phyloP scores from a whole-genome alignment of 2,888 invertebrate genomes.

The Acleris cristana region DNA sequence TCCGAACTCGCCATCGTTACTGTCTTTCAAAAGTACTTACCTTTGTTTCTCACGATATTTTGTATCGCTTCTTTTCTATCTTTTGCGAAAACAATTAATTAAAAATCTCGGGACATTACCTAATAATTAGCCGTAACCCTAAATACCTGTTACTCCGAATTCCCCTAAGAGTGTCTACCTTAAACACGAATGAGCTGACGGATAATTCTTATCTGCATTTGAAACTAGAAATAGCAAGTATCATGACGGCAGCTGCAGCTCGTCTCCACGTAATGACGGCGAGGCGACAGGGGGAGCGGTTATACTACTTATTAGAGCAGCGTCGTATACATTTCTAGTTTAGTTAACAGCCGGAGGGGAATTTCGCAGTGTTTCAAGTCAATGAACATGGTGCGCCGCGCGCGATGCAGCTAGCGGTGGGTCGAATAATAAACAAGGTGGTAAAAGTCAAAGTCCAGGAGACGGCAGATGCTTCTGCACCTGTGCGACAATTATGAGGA shows the following conservation, averaged over 20 bases:
- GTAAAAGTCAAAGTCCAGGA: conserved; percentile 63
- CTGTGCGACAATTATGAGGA: conserved; percentile 73
- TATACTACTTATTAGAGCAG: conserved; percentile 50
- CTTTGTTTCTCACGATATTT: not conserved
- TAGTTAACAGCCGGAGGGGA: conserved; percentile 48
- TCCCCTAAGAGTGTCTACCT: no score
- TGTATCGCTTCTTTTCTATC: not conserved
- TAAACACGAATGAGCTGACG: conserved; percentile 4
- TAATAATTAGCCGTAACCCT: no score
- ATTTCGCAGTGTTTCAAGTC: conserved; percentile 52
- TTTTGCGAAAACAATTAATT: no score
- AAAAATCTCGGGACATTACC: no score
- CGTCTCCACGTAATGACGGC: conserved; percentile 48
- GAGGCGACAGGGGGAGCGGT: conserved; percentile 48
- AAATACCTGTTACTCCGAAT: no score
- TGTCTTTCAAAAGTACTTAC: not conserved
- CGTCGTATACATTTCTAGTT: conserved; percentile 59
- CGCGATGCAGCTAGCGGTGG: conserved; percentile 46
- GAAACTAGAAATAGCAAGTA: conserved; percentile 57
- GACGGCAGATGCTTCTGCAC: conserved; percentile 77
- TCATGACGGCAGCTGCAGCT: conserved; percentile 60
- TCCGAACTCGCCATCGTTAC: not conserved
- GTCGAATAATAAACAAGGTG: conserved; percentile 64
- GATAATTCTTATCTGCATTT: conserved; percentile 44
- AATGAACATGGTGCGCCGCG: conserved; percentile 50